Percentiles rank a stretch among this genome's conserved stretches.
These are phyloP conservation scores for Zosterops pallidus DNA, from an alignment of 2,113 vertebrate genomes.

Conservation along the genomic window DNA sequence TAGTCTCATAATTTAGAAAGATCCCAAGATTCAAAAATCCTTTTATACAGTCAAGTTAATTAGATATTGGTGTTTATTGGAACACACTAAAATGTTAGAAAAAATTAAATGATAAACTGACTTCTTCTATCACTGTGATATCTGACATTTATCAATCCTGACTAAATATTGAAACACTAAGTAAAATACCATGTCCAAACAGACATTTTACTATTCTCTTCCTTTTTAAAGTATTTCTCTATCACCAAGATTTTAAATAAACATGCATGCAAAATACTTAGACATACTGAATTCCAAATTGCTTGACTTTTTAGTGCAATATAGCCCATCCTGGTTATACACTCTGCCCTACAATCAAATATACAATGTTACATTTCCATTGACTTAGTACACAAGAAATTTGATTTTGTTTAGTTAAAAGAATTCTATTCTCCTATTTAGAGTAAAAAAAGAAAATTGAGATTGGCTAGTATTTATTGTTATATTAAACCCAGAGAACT, in stretches of 20 bases:
- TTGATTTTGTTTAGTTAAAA: background rate
- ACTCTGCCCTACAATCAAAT: background rate
- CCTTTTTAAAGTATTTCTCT: background rate
- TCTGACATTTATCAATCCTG: background rate
- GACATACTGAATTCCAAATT: background rate
- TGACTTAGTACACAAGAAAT: background rate
- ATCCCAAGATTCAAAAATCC: background rate
- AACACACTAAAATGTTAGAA: background rate
- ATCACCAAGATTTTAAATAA: background rate
- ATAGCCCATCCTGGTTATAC: too few species aligned
- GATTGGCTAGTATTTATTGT: background rate
- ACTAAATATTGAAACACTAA: background rate
- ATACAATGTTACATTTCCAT: rapidly evolving
- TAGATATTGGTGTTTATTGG: background rate
- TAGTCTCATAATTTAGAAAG: background rate
- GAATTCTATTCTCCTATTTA: background rate
- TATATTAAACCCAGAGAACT: background rate
- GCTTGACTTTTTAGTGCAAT: background rate
- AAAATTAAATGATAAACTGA: background rate
- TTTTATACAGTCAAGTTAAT: background rate
- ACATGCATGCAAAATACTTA: background rate
- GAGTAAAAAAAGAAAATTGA: background rate
- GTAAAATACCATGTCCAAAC: background rate
- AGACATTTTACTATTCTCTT: background rate
- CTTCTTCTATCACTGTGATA: background rate